These are phyloP conservation scores for Centropus bengalensis DNA, from an alignment of 2,113 vertebrate species.

Conservation along the genomic window DNA sequence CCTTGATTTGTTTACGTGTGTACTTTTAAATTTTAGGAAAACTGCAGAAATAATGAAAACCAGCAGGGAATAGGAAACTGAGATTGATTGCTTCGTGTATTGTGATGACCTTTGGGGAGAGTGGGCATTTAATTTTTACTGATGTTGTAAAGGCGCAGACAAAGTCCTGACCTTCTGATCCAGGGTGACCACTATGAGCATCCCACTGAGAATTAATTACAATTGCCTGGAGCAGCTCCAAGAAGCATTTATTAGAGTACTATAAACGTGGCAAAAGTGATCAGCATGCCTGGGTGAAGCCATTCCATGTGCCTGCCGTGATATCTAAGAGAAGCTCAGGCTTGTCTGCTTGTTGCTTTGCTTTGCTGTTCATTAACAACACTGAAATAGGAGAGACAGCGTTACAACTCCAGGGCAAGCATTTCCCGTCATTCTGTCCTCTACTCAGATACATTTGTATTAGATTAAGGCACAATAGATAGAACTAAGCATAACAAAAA, in stretches of 20 bases:
- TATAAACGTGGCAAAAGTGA: constrained; percentile 38
- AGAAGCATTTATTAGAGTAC: constrained; percentile 41
- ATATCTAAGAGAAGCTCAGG: constrained; percentile 24
- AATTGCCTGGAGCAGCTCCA: constrained; percentile 48
- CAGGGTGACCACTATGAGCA: constrained; percentile 48
- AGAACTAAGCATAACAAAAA: constrained; percentile 21
- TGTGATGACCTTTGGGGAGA: constrained; percentile 49
- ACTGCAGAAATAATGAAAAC: constrained; percentile 42
- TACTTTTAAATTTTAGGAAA: constrained; percentile 50
- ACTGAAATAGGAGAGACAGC: constrained; percentile 22
- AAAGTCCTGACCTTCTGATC: constrained; percentile 62
- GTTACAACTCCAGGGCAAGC: constrained; percentile 31
- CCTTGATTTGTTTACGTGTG: not conserved
- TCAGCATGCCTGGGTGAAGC: constrained; percentile 33
- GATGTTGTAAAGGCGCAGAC: constrained; percentile 61
- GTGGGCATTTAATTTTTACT: constrained; percentile 65
- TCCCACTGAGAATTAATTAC: constrained; percentile 69
- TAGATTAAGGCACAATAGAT: not conserved
- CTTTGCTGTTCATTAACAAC: constrained; percentile 50
- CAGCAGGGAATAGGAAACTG: not conserved
- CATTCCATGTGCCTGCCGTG: constrained; percentile 3
- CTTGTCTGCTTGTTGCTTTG: constrained; percentile 22
- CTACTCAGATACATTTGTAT: not conserved
- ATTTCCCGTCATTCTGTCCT: constrained; percentile 24
- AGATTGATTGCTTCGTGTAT: constrained; percentile 9